Conservation (phyloP, 2,797 vertebrate species). For the Sebastes miniatus region DNA sequence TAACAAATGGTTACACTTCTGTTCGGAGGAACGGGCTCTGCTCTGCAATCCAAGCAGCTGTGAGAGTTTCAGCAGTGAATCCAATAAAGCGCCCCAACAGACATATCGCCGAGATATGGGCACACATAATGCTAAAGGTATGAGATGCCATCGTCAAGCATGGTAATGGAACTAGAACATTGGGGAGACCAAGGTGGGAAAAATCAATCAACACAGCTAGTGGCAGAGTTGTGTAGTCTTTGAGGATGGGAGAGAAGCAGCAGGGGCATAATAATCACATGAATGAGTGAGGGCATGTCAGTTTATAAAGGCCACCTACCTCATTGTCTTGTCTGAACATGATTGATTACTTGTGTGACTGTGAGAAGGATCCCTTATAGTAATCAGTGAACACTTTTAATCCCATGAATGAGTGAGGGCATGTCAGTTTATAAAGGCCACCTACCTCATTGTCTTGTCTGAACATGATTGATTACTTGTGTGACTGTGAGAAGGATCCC, state of each 20-base stretch:
- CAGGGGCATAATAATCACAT: conserved; percentile 9
- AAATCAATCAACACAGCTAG: conserved; percentile 25
- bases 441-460: conserved; percentile 35
- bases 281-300: conserved; percentile 27
- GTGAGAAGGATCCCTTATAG: no score
- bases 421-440: conserved; percentile 51
- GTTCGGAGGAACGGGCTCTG: not conserved
- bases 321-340: conserved; percentile 30
- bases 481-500: not conserved
- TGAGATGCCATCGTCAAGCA: not conserved
- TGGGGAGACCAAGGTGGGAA: not conserved
- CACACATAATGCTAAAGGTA: not conserved
- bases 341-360: conserved; percentile 44
- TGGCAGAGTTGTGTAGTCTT: conserved; percentile 3
- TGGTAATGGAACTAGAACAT: not conserved
- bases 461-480: conserved; percentile 40
- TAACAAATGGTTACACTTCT: conserved; percentile 9
- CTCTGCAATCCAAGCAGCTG: not conserved
- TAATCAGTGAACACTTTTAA: no score
- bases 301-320: conserved; percentile 50
- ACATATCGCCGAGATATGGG: not conserved
- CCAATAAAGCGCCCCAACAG: not conserved
- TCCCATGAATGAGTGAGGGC: conserved; percentile 16
- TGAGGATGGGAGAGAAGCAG: not conserved
- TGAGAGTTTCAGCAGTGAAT: not conserved